Conservation (phyloP, 2,797 vertebrate species). For the Astyanax mexicanus region DNA sequence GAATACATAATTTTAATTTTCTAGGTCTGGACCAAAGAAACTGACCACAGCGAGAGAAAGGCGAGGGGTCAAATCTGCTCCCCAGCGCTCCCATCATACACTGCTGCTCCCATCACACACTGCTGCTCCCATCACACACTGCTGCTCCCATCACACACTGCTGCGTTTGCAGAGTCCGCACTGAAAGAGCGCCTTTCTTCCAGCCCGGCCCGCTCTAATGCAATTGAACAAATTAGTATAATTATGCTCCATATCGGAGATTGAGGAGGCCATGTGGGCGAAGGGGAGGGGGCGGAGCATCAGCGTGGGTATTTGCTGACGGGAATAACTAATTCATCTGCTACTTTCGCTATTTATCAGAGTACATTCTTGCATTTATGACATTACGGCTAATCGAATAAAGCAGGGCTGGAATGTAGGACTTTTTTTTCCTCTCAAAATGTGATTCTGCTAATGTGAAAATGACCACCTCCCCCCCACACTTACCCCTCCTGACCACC, state of each 20-base stretch:
- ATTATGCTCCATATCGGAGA: slow-evolving; percentile 80
- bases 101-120: slow-evolving; percentile 58
- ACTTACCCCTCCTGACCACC: neutral
- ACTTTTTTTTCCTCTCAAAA: slow-evolving; percentile 69
- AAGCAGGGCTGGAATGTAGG: slow-evolving; percentile 74
- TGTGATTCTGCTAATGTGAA: slow-evolving; percentile 79
- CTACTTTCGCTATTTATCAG: slow-evolving; percentile 74
- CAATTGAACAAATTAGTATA: slow-evolving; percentile 87
- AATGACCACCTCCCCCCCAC: slow-evolving; percentile 48
- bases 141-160: slow-evolving; percentile 59
- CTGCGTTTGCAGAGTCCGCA: slow-evolving; percentile 57
- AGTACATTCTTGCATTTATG: slow-evolving; percentile 80
- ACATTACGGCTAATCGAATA: slow-evolving; percentile 81
- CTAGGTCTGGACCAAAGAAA: no score
- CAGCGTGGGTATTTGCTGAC: slow-evolving; percentile 79
- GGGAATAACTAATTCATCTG: slow-evolving; percentile 78
- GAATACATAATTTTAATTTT: no score
- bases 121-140: slow-evolving; percentile 57
- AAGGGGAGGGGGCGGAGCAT: slow-evolving; percentile 58
- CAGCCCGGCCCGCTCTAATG: slow-evolving; percentile 79
- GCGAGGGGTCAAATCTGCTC: slow-evolving; percentile 69
- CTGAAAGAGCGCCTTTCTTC: slow-evolving; percentile 85
- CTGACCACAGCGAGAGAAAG: no score
- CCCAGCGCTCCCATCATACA: slow-evolving; percentile 44
- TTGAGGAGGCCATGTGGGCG: slow-evolving; percentile 73